Evolutionary conservation across 1,140 invertebrate species (phyloP).

Genomic region (Radopholus similis): DNA sequence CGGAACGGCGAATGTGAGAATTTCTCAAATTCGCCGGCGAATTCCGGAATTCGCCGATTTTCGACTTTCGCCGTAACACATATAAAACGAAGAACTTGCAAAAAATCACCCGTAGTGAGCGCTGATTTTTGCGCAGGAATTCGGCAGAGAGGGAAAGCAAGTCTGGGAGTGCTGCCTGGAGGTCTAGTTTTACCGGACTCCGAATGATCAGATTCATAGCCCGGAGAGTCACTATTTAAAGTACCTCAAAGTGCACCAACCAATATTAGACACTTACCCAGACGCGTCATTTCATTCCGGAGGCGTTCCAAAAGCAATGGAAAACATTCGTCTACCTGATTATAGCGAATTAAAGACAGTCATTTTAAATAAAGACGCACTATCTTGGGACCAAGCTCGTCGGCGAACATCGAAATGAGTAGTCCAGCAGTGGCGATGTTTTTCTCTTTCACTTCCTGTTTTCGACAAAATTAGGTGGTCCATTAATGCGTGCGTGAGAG

Average conservation of each 20-base stretch:
- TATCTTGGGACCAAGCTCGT: constrained; percentile 1
- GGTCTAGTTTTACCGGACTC: constrained; percentile 66
- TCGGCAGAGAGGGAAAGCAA: constrained; percentile 82
- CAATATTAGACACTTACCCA: neutral
- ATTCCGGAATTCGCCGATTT: too few relatives aligned
- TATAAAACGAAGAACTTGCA: neutral
- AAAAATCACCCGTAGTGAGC: constrained; percentile 68
- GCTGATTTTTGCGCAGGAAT: constrained; percentile 92
- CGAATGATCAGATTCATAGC: constrained; percentile 64
- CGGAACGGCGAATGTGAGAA: too few relatives aligned
- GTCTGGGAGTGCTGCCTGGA: constrained; percentile 72
- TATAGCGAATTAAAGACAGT: neutral
- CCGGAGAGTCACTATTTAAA: constrained; percentile 80
- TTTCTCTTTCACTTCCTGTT: constrained; percentile 45
- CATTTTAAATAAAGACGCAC: neutral
- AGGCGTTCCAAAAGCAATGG: constrained; percentile 89
- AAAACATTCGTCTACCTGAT: constrained; percentile 61
- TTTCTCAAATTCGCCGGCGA: too few relatives aligned
- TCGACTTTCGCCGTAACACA: too few relatives aligned
- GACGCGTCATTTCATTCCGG: constrained; percentile 88
- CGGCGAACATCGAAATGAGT: constrained; percentile 39
- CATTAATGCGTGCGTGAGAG: neutral
- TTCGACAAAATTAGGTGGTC: neutral
- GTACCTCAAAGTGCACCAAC: neutral
- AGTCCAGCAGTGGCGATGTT: constrained; percentile 41